Evolutionary conservation across 2,113 vertebrate species (phyloP).

Genomic region (Etheostoma cragini): DNA sequence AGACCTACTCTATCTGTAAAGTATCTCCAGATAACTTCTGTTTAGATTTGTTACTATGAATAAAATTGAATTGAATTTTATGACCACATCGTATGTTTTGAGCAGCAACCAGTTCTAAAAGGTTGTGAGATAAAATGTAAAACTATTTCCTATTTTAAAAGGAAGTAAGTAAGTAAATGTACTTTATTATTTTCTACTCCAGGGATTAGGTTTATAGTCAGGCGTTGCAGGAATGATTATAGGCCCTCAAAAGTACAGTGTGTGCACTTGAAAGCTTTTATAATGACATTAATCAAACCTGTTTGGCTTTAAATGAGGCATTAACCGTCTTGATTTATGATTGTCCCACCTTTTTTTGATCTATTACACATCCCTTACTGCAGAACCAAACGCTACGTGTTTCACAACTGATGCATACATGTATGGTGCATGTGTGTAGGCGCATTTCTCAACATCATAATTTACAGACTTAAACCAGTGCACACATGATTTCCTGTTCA

Average conservation of each 20-base stretch:
- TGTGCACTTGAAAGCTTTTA: not conserved
- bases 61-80: too few species aligned
- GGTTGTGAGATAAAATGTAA: too few species aligned
- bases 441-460: not conserved
- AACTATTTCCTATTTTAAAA: too few species aligned
- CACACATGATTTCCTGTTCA: slow-evolving; percentile 11
- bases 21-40: too few species aligned
- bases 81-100: not conserved
- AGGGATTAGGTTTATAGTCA: not conserved
- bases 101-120: too few species aligned
- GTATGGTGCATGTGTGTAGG: not conserved
- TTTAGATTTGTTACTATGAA: too few species aligned
- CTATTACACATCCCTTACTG: not conserved
- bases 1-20: too few species aligned
- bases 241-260: not conserved
- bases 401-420: not conserved
- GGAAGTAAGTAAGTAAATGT: too few species aligned
- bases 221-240: not conserved
- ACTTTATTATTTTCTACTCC: not conserved
- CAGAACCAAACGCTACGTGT: not conserved
- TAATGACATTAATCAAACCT: not conserved
- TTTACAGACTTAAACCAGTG: not conserved
- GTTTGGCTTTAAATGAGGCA: not conserved
- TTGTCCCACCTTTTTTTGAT: not conserved
- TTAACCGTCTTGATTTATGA: not conserved